Percentiles rank a stretch among this genome's conserved stretches.
These are phyloP conservation scores for Eretmocerus hayati DNA, from an alignment of 2,888 invertebrate genomes.

Conservation along the genomic window DNA sequence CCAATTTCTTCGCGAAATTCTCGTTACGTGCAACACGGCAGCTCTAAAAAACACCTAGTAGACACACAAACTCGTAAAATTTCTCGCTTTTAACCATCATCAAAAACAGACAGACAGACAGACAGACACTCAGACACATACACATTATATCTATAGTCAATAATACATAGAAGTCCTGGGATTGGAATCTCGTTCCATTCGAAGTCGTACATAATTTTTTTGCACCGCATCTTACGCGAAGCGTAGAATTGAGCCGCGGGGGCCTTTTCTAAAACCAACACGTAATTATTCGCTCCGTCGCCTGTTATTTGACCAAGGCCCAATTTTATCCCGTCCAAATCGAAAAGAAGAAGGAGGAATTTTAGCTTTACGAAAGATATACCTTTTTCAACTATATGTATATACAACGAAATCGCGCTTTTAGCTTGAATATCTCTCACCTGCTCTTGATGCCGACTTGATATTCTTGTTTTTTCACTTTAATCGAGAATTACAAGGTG, in stretches of 20 bases:
- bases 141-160: too few relatives aligned
- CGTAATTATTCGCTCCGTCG: slow-evolving; percentile 42
- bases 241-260: slow-evolving; percentile 29
- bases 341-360: not conserved
- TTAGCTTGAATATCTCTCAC: too few relatives aligned
- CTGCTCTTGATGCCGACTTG: too few relatives aligned
- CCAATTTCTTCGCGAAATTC: slow-evolving; percentile 10
- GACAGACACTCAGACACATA: too few relatives aligned
- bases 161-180: too few relatives aligned
- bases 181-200: not conserved
- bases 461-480: too few relatives aligned
- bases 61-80: not conserved
- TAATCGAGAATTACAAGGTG: too few relatives aligned
- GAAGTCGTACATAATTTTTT: not conserved
- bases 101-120: too few relatives aligned
- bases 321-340: not conserved
- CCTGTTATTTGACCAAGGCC: slow-evolving; percentile 30
- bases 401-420: too few relatives aligned
- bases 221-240: not conserved
- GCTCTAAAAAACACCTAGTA: not conserved
- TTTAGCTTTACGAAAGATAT: too few relatives aligned
- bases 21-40: slow-evolving; percentile 10
- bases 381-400: too few relatives aligned
- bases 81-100: not conserved
- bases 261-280: slow-evolving; percentile 47